Evolutionary conservation across 1,140 invertebrate species (phyloP), one percentile per base, ranked within the genome.

Genomic region (Delia radicum): DNA sequence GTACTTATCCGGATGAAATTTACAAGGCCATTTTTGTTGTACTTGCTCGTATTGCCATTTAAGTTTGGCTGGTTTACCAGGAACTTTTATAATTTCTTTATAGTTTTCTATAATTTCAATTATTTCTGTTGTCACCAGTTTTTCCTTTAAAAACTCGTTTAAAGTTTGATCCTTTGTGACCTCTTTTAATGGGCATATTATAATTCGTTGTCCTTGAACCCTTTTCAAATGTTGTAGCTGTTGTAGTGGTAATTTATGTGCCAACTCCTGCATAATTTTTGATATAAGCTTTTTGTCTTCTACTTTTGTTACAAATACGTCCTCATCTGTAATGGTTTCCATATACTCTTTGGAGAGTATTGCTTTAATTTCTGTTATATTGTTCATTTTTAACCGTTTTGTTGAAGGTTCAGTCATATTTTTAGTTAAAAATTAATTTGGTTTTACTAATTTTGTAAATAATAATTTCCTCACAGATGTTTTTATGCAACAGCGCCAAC

Each of bases 1-100:
- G 79, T 90, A 90, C 77, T 89, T 89, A 82, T 95, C 92, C 62
- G 90, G 92, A 89, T 95, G 92, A 87, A 97, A 97, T 83, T 94
- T 95, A 27, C 93, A 90, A 0, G 95, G 93, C 96, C 96, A 98
- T 33, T 91, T 85, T 75, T 87, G 87, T 1, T 88, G 88, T 2
- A 89, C 89, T 78, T 88, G 86, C 8, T 90, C 86, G 82, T 91
- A 93, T 81, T 97, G 95, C 61, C 82, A 83, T 72, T 90, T 90
- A 1, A 93, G 90, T 79, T 90, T 89, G 4, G 93, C 92, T 13
- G 89, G 79, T 4, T 78, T 80, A 46, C 85, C 81, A 0, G 94
- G 90, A 0, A 97, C 93, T 1, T 88, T 75, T 0, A 89, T 75
- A 2, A 90, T 81, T 77, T 87, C 86, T 1, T 93, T 88, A 37